Evolutionary conservation across 2,797 vertebrate genomes (phyloP), one percentile per base, ranked within the genome.

Genomic region (Cossypha heuglini): DNA sequence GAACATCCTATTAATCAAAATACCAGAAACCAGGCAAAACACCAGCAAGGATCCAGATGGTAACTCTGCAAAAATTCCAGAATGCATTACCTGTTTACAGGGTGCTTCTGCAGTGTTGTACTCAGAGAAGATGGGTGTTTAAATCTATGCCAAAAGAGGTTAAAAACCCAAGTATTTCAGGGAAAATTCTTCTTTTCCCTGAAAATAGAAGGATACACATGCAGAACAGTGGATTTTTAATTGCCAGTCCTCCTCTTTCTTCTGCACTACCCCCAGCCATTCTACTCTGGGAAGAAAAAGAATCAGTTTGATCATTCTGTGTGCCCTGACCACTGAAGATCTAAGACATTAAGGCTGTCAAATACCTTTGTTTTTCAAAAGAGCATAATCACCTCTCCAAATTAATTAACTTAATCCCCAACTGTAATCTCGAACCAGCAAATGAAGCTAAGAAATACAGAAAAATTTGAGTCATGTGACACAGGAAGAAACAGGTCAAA

Each of bases 1-100:
- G 88, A 94, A 85, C 79, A 85, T 80, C 51, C 18, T 73, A 95
- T 90, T 87, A 94, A 93, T 95, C 95, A 95, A 92, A 88, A 83
- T 29, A 93, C 68, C 87, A 83, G 68, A 62, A 91, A 75, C 43
- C 35, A 87, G 58, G 62, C 63, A 75, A 43, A 58, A 51, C 43
- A 54, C 66, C 92, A 78, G 63, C 54, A 74, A 79, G 46, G 11
- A 66, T 74, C 67, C 90, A 89, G 76, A 89, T 76, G 90, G 73
- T 22, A 92, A 64, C 75, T 40, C 28, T 28, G 25, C 49, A 78
- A 75, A 90, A 58, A 72, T 67, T 80, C 51, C 55, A 55, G 57
- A 71, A 55, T 13, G 10, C 5, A 11, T 28, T 35, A 80, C 46
- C 45, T 49, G 24, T 37, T 83, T 59, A 33, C 25, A 57, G 61